Percentiles rank a stretch among this genome's conserved stretches.
phyloP scores from a whole-genome alignment of 1,140 invertebrate genomes.

The Anagrus nilaparvatae region DNA sequence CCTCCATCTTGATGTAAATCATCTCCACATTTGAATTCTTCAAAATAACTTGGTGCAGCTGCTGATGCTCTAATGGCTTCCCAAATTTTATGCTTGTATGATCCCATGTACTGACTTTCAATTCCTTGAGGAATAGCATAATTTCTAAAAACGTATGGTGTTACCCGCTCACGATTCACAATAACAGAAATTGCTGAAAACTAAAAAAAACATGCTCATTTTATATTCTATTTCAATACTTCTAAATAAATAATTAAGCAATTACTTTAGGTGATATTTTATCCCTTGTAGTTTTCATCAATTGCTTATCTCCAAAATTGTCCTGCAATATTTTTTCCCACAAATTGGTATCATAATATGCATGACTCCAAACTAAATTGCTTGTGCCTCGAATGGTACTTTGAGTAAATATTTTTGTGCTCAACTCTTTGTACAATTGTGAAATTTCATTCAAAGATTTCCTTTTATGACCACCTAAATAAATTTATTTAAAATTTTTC shows the following conservation, averaged over 20 bases:
- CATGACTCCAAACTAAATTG: constrained; percentile 73
- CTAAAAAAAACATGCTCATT: constrained; percentile 38
- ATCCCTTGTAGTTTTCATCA: constrained; percentile 57
- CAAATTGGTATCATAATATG: constrained; percentile 79
- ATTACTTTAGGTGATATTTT: constrained; percentile 52
- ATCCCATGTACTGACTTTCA: constrained; percentile 71
- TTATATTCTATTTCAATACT: not conserved
- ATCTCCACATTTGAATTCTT: constrained; percentile 69
- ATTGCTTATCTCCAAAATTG: constrained; percentile 53
- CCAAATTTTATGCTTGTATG: constrained; percentile 66
- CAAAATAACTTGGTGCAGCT: constrained; percentile 87
- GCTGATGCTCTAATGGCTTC: constrained; percentile 83
- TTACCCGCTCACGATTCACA: constrained; percentile 67
- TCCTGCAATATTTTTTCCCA: constrained; percentile 76
- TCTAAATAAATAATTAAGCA: constrained; percentile 1
- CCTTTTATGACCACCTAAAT: constrained; percentile 45
- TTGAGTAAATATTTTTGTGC: constrained; percentile 61
- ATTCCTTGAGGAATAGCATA: constrained; percentile 69
- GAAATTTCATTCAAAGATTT: constrained; percentile 53
- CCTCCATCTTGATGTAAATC: constrained; percentile 67
- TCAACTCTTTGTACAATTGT: constrained; percentile 57
- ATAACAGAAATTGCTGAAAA: constrained; percentile 70
- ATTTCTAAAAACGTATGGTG: constrained; percentile 84
- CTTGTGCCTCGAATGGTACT: constrained; percentile 63
- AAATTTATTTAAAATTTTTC: no score